Conservation (phyloP, 2,888 invertebrate species). For the Didymodactylos carnosus region DNA sequence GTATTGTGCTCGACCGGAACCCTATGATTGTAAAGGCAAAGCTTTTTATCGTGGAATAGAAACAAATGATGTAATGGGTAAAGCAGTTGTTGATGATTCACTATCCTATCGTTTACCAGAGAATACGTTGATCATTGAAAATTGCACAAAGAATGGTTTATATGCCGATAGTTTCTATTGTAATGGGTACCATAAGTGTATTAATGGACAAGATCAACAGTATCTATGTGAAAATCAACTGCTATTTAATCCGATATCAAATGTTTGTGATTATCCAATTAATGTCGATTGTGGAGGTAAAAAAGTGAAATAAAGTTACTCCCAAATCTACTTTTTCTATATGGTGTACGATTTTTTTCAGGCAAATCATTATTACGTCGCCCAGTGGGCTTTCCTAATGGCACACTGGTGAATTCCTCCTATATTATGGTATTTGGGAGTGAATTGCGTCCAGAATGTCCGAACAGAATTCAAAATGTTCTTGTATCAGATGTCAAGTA, state of each 20-base stretch:
- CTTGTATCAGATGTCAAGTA: slow-evolving; percentile 1
- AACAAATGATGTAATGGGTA: not conserved
- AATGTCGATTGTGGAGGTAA: slow-evolving; percentile 9
- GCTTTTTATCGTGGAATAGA: not conserved
- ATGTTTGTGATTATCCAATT: slow-evolving; percentile 14
- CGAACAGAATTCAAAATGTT: not conserved
- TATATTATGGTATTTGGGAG: not conserved
- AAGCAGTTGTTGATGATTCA: not conserved
- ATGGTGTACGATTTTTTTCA: too few species aligned
- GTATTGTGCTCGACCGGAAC: slow-evolving; percentile 7
- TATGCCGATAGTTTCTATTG: not conserved
- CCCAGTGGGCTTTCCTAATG: not conserved
- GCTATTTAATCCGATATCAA: slow-evolving; percentile 5
- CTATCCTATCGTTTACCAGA: not conserved
- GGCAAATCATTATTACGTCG: not conserved
- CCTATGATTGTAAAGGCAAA: slow-evolving; percentile 6
- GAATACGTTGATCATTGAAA: not conserved
- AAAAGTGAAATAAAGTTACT: too few species aligned
- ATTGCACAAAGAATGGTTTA: not conserved
- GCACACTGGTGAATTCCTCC: not conserved
- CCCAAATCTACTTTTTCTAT: too few species aligned
- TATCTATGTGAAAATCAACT: slow-evolving; percentile 14
- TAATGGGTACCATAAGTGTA: slow-evolving; percentile 9
- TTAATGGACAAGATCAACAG: not conserved
- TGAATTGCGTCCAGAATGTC: slow-evolving; percentile 5